These are phyloP conservation scores for Drosophila histrio DNA, from an alignment of 2,888 invertebrate genomes.

Conservation along the genomic window DNA sequence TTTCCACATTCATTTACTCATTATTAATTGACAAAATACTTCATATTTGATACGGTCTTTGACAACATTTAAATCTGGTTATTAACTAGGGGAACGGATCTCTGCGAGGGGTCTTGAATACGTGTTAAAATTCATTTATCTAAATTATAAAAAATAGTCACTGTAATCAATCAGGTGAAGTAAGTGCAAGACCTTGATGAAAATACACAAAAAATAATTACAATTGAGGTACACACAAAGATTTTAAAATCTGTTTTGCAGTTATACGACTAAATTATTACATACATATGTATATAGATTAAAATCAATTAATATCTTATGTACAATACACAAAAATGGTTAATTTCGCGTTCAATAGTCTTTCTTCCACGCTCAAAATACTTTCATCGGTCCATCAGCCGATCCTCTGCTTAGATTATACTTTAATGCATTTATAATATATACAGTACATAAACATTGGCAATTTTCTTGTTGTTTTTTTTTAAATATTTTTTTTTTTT, in stretches of 20 bases:
- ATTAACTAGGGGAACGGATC: constrained; percentile 60
- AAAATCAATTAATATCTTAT: constrained; percentile 75
- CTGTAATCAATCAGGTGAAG: constrained; percentile 48
- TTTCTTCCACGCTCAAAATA: constrained; percentile 69
- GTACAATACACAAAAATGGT: constrained; percentile 75
- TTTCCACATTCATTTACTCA: constrained; percentile 21
- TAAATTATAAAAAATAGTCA: constrained; percentile 67
- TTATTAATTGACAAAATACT: constrained; percentile 58
- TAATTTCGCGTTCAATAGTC: constrained; percentile 76
- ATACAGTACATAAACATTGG: constrained; percentile 72
- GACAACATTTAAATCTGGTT: constrained; percentile 67
- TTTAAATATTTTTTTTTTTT: constrained; percentile 30
- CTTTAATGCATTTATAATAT: constrained; percentile 64
- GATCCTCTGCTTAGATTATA: constrained; percentile 57
- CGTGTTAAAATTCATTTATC: constrained; percentile 71
- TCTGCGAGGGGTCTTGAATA: constrained; percentile 32
- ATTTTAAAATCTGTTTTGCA: constrained; percentile 72
- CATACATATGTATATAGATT: constrained; percentile 54
- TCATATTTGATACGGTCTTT: constrained; percentile 45
- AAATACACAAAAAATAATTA: constrained; percentile 67
- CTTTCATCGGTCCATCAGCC: constrained; percentile 21
- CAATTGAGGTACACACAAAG: constrained; percentile 78
- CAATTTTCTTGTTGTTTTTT: constrained; percentile 34
- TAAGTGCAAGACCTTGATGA: constrained; percentile 46
- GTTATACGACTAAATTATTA: constrained; percentile 68